Percentiles rank a stretch among this genome's conserved stretches.
phyloP scores from a whole-genome alignment of 1,140 invertebrate species.

The Andricus grossulariae region DNA sequence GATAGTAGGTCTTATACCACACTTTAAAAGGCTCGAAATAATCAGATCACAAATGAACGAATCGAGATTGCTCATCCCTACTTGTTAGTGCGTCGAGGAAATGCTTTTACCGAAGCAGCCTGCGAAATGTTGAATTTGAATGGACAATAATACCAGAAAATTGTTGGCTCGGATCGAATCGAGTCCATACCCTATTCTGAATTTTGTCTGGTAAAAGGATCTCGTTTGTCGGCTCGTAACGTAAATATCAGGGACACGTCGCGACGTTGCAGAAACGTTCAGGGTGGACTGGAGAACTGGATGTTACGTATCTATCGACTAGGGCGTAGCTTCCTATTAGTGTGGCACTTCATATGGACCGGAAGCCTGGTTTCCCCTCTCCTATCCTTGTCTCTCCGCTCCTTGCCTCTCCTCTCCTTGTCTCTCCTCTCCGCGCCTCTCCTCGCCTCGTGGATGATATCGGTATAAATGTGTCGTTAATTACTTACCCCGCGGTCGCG shows the following conservation, averaged over 20 bases:
- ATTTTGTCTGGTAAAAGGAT: not conserved
- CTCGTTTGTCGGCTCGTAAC: not conserved
- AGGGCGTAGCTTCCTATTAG: conserved; percentile 70
- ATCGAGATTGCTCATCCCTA: no score
- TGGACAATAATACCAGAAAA: not conserved
- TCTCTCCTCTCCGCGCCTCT: not conserved
- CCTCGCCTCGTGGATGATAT: conserved; percentile 59
- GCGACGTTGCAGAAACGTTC: not conserved
- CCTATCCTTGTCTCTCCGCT: not conserved
- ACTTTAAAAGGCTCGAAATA: no score
- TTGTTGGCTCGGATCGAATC: not conserved
- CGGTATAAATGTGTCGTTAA: conserved; percentile 75
- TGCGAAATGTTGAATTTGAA: not conserved
- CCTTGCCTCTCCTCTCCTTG: no score
- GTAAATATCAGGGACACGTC: not conserved
- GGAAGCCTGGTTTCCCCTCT: conserved; percentile 52
- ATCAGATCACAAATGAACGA: no score
- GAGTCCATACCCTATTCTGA: not conserved
- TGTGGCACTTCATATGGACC: conserved; percentile 65
- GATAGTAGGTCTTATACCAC: no score
- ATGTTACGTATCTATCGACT: conserved; percentile 66
- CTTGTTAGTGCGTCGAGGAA: no score
- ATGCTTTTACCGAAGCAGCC: no score
- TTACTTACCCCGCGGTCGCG: conserved; percentile 67
- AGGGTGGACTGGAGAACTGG: not conserved